phyloP scores from a whole-genome alignment of 2,888 invertebrate genomes.

The Beris chalybata region DNA sequence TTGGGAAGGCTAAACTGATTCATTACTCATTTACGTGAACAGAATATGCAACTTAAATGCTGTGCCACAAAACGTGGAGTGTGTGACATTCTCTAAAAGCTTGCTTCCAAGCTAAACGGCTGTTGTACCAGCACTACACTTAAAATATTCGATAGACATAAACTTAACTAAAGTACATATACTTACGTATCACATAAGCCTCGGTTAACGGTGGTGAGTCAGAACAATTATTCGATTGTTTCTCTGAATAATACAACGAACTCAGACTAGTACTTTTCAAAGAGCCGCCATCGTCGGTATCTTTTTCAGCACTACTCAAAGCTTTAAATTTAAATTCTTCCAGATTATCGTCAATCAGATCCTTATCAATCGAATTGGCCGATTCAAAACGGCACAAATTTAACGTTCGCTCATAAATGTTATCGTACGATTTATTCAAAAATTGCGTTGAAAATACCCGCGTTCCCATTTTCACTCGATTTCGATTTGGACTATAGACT shows the following conservation, averaged over 20 bases:
- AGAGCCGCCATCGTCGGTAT: slow-evolving; percentile 32
- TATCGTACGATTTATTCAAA: slow-evolving; percentile 43
- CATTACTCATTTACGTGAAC: no score
- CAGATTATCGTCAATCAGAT: slow-evolving; percentile 19
- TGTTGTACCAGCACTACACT: no score
- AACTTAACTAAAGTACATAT: not conserved
- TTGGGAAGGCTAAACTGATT: no score
- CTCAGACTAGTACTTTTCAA: slow-evolving; percentile 37
- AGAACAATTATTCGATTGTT: slow-evolving; percentile 21
- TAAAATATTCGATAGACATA: no score
- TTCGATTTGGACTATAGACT: slow-evolving; percentile 60
- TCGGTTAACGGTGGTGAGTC: slow-evolving; percentile 30
- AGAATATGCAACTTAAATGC: no score
- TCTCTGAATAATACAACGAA: slow-evolving; percentile 34
- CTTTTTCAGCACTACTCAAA: not conserved
- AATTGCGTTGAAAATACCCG: slow-evolving; percentile 60
- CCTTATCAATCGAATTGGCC: slow-evolving; percentile 29
- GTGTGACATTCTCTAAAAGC: no score
- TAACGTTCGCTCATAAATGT: slow-evolving; percentile 38
- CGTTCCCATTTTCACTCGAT: slow-evolving; percentile 76
- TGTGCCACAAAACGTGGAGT: no score
- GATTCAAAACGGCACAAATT: slow-evolving; percentile 35
- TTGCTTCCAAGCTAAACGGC: no score
- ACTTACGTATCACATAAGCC: slow-evolving; percentile 42
- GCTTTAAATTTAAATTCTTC: not conserved